Base-by-base conservation (phyloP, 2,797 vertebrate genomes). In the Argyrosomus regius region DNA sequence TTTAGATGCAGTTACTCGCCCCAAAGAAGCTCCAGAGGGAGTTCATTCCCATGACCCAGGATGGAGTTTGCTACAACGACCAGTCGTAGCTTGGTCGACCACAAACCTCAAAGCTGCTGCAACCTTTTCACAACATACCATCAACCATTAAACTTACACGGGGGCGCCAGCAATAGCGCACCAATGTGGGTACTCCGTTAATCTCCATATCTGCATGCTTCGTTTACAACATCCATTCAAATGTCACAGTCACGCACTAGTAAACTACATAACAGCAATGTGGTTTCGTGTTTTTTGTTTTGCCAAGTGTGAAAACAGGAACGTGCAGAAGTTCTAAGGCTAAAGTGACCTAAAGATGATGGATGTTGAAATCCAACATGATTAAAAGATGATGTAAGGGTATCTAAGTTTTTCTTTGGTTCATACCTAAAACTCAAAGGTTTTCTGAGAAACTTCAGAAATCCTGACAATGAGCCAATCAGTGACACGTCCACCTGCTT, bases 401-500 rank as follows among this genome's bases (percentile, higher is more conserved):
- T 46, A 13, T 12, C 10, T 12, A 9, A 9, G 16, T 18, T 49
- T 49, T 50, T 50, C 20, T 50, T 20, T 14, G 11, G 17, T 57
- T 41, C 4, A 24, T 7, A 8, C 18, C 13, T 0, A 14, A 49
- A 10, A 24, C 31, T 53, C 6, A 65, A 53, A 54, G 26, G 3
- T 26, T 63, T 31, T 66, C 50, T 56, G 31, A 18, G n/a, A 50
- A 75, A 58, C 56, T 63, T 58, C 13, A 9, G 45, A 70, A 68
- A 52, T 31, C 69, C 46, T 20, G 16, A 72, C 56, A 16, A 0
- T 16, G 48, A 78, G 69, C 57, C 57, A 78, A 45, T 81, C 78
- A 53, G 75, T 41, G 65, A 76, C 24, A 28, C 67, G 41, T 71
- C 60, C 71, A 79, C 72, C 78, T 77, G 82, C 77, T 61, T 20